Conservation (phyloP, 2,888 invertebrate species). For the Perizoma affinitatum region DNA sequence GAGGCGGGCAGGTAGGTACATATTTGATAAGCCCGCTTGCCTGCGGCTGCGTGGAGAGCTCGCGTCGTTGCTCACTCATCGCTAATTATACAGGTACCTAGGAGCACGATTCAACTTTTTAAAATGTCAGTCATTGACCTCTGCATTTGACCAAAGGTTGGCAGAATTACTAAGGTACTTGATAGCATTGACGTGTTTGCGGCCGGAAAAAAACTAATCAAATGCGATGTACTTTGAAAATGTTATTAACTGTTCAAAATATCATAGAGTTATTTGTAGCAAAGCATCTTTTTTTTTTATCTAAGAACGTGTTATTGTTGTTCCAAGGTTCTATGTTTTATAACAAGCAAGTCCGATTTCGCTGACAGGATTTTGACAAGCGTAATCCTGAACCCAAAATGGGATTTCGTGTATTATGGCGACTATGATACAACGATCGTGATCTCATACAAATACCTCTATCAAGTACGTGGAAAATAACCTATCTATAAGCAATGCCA, state of each 20-base stretch:
- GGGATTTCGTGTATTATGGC: slow-evolving; percentile 23
- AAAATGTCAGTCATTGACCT: slow-evolving; percentile 46
- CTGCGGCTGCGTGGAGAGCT: slow-evolving; percentile 56
- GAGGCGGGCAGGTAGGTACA: slow-evolving; percentile 78
- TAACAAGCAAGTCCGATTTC: slow-evolving; percentile 20
- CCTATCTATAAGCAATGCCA: not conserved
- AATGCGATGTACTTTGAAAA: too few relatives aligned
- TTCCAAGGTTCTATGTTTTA: slow-evolving; percentile 6
- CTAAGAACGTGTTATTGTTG: not conserved
- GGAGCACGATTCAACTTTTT: slow-evolving; percentile 67
- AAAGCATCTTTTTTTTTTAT: too few relatives aligned
- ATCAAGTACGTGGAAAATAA: slow-evolving; percentile 14
- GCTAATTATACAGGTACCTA: slow-evolving; percentile 74
- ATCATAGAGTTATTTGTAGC: too few relatives aligned
- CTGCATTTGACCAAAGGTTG: slow-evolving; percentile 23
- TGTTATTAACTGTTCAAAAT: too few relatives aligned
- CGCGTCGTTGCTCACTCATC: slow-evolving; percentile 67
- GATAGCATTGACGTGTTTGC: too few relatives aligned
- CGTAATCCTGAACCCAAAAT: slow-evolving; percentile 29
- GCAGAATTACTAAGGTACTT: not conserved
- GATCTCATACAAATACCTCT: slow-evolving; percentile 32
- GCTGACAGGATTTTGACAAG: slow-evolving; percentile 29
- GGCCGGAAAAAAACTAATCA: too few relatives aligned
- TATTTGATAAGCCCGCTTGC: slow-evolving; percentile 79
- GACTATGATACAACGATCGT: slow-evolving; percentile 25